Conservation (phyloP, 2,113 vertebrate species). For the Cynoglossus semilaevis region DNA sequence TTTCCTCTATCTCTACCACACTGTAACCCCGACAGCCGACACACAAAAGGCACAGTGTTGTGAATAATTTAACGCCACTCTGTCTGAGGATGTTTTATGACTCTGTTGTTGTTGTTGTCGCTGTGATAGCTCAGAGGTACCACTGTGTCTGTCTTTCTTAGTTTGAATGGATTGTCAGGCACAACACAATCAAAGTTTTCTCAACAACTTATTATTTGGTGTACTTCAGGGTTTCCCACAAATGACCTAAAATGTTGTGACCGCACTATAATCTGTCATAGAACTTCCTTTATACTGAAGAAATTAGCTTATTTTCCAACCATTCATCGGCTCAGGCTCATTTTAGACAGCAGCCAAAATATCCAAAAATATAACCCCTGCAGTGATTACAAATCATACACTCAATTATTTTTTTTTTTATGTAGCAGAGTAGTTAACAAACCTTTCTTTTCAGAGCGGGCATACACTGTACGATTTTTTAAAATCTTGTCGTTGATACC, state of each 20-base stretch:
- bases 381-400: too few relatives aligned
- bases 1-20: not conserved
- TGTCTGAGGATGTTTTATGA: slow-evolving; percentile 9
- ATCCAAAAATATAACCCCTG: too few relatives aligned
- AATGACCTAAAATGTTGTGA: not conserved
- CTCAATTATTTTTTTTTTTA: too few relatives aligned
- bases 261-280: not conserved
- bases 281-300: not conserved
- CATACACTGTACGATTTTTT: too few relatives aligned
- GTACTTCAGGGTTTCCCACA: not conserved
- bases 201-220: not conserved
- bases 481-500: too few relatives aligned
- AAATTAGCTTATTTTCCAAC: too few relatives aligned
- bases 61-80: slow-evolving; percentile 1
- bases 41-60: not conserved
- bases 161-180: not conserved
- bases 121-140: slow-evolving; percentile 20
- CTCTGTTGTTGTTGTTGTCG: slow-evolving; percentile 36
- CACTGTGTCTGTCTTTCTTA: not conserved
- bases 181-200: not conserved
- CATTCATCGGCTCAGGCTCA: too few relatives aligned
- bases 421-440: too few relatives aligned
- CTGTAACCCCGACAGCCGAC: slow-evolving; percentile 9
- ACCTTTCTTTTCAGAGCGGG: too few relatives aligned
- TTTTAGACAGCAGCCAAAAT: too few relatives aligned